Evolutionary conservation across 2,888 invertebrate genomes (phyloP), one percentile per base, ranked within the genome.

Genomic region (Pheosia tremula): DNA sequence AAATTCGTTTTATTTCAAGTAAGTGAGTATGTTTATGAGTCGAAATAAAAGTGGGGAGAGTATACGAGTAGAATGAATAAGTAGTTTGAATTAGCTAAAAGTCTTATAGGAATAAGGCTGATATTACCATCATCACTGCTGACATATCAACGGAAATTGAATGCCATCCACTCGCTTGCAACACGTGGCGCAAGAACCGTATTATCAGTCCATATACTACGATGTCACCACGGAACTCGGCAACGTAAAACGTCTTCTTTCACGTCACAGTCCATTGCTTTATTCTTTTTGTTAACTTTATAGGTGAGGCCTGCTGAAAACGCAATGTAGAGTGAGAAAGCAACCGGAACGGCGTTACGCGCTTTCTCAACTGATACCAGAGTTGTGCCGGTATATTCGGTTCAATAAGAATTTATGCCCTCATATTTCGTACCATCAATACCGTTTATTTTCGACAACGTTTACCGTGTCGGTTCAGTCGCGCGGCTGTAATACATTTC

Each of bases 371-470:
- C 58, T 63, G 65, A 74, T 71, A 69, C 61, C 68, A 54, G 58
- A 67, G 67, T 72, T 69, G 67, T 68, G 66, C 59, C 68, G 58
- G 70, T 77, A 72, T 69, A 75, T 75, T 70, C 75, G 68, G 75
- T 75, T 72, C 74, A 74, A 73, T 74, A 72, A 77, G 77, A 80
- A 83, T 84, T 84, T 82, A 84, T 81, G 71, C 74, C 72, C 70
- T 74, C 78, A 79, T 83, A 83, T 81, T 78, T 79, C 78, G 76
- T 77, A 81, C 79, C 80, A 83, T 83, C 82, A 81, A 83, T 84
- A 81, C 79, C 82, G 76, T 81, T 81, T 81, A 80, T 80, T 80
- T 78, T 75, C 76, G 74, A 75, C 76, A 75, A 24, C 78, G 75
- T 79, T 81, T 77, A 74, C 75, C 79, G 75, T 77, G 75, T 79